Conservation (phyloP, 64 coral and sea anemone species). For the Montipora sp. region DNA sequence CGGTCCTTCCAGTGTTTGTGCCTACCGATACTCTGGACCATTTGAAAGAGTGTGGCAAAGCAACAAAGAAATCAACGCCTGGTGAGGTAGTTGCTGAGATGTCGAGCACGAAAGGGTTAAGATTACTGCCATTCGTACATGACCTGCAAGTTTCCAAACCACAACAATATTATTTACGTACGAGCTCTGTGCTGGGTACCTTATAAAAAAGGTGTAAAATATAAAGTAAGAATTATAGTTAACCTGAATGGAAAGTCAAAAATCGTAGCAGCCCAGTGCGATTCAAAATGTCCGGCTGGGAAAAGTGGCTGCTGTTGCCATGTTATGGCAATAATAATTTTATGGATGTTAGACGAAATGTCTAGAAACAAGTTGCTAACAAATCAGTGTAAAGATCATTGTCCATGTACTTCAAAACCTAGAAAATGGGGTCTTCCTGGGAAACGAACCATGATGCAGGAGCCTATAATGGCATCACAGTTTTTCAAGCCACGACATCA, state of each 20-base stretch:
- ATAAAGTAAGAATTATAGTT: constrained; percentile 71
- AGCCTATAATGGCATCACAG: constrained; percentile 56
- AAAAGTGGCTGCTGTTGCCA: constrained; percentile 63
- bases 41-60: constrained; percentile 60
- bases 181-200: constrained; percentile 74
- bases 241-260: constrained; percentile 61
- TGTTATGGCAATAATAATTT: constrained; percentile 67
- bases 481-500: constrained; percentile 72
- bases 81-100: constrained; percentile 57
- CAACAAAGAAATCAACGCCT: constrained; percentile 43
- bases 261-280: constrained; percentile 63
- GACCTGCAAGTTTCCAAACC: constrained; percentile 41
- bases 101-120: constrained; percentile 67
- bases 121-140: constrained; percentile 65
- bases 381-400: constrained; percentile 14
- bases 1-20: constrained; percentile 59
- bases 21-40: constrained; percentile 77
- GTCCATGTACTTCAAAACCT: constrained; percentile 71
- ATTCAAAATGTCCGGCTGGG: constrained; percentile 66
- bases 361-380: constrained; percentile 41
- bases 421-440: constrained; percentile 78
- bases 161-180: constrained; percentile 34
- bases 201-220: constrained; percentile 75
- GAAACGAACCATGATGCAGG: constrained; percentile 62
- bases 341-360: constrained; percentile 75